phyloP scores from a whole-genome alignment of 2,888 invertebrate species.

The Malthinus seriepunctatus region DNA sequence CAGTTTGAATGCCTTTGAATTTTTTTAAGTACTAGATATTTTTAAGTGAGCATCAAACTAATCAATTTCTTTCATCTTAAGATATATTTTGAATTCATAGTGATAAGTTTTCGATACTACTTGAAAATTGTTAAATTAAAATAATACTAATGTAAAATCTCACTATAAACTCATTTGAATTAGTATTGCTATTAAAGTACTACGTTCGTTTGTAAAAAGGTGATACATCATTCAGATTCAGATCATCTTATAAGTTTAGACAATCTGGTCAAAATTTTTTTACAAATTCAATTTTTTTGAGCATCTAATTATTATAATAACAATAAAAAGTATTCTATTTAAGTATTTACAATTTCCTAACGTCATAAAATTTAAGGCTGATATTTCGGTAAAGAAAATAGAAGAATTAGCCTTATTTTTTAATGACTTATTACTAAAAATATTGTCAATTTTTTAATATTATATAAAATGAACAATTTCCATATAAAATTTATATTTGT shows the following conservation, averaged over 20 bases:
- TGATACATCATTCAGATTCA: slow-evolving; percentile 1
- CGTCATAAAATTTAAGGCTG: slow-evolving; percentile 18
- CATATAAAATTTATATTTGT: neutral
- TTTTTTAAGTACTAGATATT: no score
- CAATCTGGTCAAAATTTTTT: neutral
- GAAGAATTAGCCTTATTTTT: slow-evolving; percentile 12
- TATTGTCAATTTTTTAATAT: slow-evolving; percentile 24
- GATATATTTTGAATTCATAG: no score
- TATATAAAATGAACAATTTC: slow-evolving; percentile 12
- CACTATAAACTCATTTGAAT: slow-evolving; percentile 12
- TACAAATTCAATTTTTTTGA: slow-evolving; percentile 14
- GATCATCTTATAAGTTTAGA: neutral
- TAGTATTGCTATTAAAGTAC: slow-evolving; percentile 15
- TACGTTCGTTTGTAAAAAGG: neutral
- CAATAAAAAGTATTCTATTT: no score
- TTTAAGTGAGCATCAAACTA: no score
- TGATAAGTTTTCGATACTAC: no score
- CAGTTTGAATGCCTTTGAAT: neutral
- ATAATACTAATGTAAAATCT: neutral
- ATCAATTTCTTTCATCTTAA: no score
- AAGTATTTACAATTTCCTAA: slow-evolving; percentile 27
- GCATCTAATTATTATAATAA: slow-evolving; percentile 19
- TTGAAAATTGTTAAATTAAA: neutral
- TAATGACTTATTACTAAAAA: slow-evolving; percentile 22
- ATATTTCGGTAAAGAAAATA: slow-evolving; percentile 4